Evolutionary conservation across 2,888 invertebrate species (phyloP), one percentile per base, ranked within the genome.

Genomic region (Hyposoter didymator): DNA sequence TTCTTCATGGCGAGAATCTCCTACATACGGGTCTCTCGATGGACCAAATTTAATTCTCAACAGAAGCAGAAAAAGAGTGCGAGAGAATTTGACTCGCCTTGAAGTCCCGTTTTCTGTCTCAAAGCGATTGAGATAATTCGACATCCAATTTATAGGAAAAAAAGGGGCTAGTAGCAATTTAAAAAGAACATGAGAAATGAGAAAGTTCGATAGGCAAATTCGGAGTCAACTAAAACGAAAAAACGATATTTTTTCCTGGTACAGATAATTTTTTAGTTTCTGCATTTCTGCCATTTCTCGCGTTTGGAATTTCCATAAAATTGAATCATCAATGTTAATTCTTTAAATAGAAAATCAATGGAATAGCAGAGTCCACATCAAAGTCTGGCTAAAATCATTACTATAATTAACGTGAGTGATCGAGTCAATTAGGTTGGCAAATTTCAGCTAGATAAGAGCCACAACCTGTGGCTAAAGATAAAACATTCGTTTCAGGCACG

Each of bases 371-470:
- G 14, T n/a, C 47, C 47, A 19, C 64, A 75, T 75, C 5, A 45
- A 64, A 59, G 12, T 47, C 32, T 10, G 19, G 19, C 32, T 10
- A 14, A n/a, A 64, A 35, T 64, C 47, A 19, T 47, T 32, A 32
- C 47, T 64, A n/a, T 14, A 10, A 64, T 66, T 64, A 49, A 22
- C 7, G 66, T 76, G 66, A 76, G 35, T 76, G 76, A 76, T 49
- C 28, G 66, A 35, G n/a, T 66, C 66, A 39, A 64, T 75, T 32
- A 39, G 19, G 7, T 3, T n/a, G 35, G 19, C 47, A 47, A 75
- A 75, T 75, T 64, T 47, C 17, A 14, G 28, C 47, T 17, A n/a
- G 47, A 49, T 35, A 66, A 49, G 52, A 39, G 52, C 28, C 28
- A 28, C 8, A 76, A 32, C 66, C 19, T 19, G 49, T 52, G 22